Conservation (phyloP, 2,797 vertebrate species). For the Notamacropus eugenii region DNA sequence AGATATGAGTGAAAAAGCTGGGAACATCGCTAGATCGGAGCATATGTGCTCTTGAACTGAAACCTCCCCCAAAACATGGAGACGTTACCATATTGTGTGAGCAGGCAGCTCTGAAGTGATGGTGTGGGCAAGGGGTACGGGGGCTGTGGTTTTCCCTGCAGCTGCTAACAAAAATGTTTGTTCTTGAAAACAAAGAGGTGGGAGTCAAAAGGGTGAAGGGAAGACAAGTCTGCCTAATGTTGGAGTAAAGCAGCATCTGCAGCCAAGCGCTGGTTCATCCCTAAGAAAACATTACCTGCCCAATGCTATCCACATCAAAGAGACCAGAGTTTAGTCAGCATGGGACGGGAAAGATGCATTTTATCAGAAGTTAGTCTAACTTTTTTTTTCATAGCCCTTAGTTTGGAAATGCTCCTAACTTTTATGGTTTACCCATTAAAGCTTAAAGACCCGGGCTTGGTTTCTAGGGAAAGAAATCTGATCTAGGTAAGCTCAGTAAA, state of each 20-base stretch:
- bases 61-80: constrained; percentile 55
- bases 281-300: constrained; percentile 49
- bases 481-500: constrained; percentile 37
- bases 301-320: constrained; percentile 32
- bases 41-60: constrained; percentile 70
- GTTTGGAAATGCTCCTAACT: constrained; percentile 43
- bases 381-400: constrained; percentile 43
- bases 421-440: constrained; percentile 38
- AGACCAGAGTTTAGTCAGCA: neutral
- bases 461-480: constrained; percentile 42
- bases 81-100: constrained; percentile 61
- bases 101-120: constrained; percentile 64
- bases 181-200: constrained; percentile 66
- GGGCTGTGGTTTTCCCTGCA: constrained; percentile 41
- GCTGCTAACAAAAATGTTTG: constrained; percentile 58
- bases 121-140: constrained; percentile 37
- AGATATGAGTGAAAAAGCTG: constrained; percentile 57
- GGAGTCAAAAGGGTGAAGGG: constrained; percentile 50
- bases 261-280: constrained; percentile 53
- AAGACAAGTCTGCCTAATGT: constrained; percentile 53
- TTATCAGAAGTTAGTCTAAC: constrained; percentile 39
- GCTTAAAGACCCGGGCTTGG: constrained; percentile 5
- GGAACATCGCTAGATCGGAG: constrained; percentile 72
- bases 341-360: neutral
- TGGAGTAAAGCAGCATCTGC: constrained; percentile 55